These are phyloP conservation scores for Scyliorhinus canicula DNA, from an alignment of 2,797 vertebrate species.

Conservation along the genomic window DNA sequence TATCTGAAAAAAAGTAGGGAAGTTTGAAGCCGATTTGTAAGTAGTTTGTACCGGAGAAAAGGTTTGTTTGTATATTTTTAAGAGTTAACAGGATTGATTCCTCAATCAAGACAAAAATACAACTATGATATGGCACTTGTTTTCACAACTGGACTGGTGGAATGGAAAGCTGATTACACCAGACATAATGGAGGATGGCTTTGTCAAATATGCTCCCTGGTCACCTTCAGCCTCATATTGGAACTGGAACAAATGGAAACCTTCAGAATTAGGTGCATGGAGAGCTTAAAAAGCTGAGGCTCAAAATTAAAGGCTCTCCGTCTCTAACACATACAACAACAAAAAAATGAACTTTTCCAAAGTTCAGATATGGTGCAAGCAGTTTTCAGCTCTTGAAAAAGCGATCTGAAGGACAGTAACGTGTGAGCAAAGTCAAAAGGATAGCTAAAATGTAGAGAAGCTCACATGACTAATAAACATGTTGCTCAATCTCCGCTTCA, in stretches of 20 bases:
- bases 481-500: background rate
- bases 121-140: background rate
- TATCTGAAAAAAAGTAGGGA: background rate
- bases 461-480: background rate
- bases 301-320: background rate
- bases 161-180: background rate
- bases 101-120: background rate
- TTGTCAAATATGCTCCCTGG: background rate
- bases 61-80: background rate
- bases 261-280: background rate
- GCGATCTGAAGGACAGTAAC: no score
- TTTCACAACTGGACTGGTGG: background rate
- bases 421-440: background rate
- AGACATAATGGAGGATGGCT: background rate
- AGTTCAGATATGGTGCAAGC: background rate
- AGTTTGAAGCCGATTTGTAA: background rate
- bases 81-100: background rate
- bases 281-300: background rate
- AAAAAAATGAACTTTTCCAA: background rate
- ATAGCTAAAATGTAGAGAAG: background rate
- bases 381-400: background rate
- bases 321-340: no score
- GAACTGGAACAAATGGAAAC: background rate
- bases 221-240: background rate
- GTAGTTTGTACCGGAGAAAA: background rate